Evolutionary conservation across 30 jellyfish, hydroid and myxozoan species (phyloP).

Genomic region (Rhopilema esculentum): DNA sequence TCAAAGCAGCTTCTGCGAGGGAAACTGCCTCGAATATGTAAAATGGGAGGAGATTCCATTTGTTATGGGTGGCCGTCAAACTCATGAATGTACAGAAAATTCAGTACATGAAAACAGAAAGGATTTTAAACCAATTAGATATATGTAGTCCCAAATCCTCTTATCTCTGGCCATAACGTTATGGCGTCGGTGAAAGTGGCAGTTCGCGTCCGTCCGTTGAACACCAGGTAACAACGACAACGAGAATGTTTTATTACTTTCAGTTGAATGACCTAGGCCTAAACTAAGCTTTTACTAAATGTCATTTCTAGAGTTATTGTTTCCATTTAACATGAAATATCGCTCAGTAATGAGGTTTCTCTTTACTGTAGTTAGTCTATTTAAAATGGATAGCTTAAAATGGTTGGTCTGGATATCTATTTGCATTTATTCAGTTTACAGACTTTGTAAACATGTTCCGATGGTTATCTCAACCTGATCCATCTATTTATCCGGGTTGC

Average conservation of each 20-base stretch:
- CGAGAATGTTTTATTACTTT: not conserved
- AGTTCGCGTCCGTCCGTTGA: slow-evolving; percentile 97
- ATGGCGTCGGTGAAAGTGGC: slow-evolving; percentile 99
- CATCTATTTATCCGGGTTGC: not conserved
- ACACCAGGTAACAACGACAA: slow-evolving; percentile 73
- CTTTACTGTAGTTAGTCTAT: too few relatives aligned
- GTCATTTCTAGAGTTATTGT: too few relatives aligned
- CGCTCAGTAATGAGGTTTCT: too few relatives aligned
- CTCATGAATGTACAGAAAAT: not conserved
- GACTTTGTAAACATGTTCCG: too few relatives aligned
- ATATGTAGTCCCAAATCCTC: not conserved
- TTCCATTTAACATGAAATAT: not conserved
- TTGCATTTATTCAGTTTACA: too few relatives aligned
- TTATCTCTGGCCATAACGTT: not conserved
- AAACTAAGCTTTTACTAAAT: too few relatives aligned
- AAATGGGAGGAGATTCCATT: not conserved
- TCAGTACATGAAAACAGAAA: not conserved
- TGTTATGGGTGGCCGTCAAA: not conserved
- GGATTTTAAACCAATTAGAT: not conserved
- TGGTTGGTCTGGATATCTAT: too few relatives aligned
- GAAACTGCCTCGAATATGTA: not conserved
- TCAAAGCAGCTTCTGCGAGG: not conserved
- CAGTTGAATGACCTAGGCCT: not conserved
- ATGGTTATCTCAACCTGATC: too few relatives aligned
- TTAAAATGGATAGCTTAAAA: too few relatives aligned